Base-by-base conservation (phyloP, 2,888 invertebrate genomes). In the Fragum fragum region DNA sequence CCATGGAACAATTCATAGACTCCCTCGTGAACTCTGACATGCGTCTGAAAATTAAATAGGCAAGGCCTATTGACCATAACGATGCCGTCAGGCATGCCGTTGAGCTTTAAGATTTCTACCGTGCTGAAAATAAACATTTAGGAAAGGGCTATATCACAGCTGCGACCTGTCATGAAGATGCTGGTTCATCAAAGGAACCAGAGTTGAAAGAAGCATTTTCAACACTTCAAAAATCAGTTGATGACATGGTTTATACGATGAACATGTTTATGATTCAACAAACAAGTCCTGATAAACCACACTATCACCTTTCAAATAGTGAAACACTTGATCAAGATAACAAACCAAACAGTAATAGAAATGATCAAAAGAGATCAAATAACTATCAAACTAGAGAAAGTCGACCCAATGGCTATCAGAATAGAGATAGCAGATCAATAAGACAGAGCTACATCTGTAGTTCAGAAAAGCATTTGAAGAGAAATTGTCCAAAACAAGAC, bases 21-120 rank as follows among this genome's bases (percentile, higher is more conserved):
- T n/a, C 72, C 5, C 29, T 57, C 3, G 55, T 55, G 32, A 72
- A 53, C 28, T 72, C 57, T 18, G 72, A 72, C 9, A 72, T 72
- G 36, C 29, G 72, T 36, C 21, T 72, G 32, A 55, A 21, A 39
- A 55, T 57, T 0, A 55, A 57, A 29, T 57, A 72, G 55, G 59
- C 72, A 21, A 55, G 72, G 32, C 72, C 72, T 36, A 6, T 16
- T n/a, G 39, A 57, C 57, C 36, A 57, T 7, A 72, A 57, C 53
- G 72, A 72, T 59, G 72, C 72, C 21, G 72, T 72, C 21, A 29
- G 57, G 21, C 72, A 72, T 72, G 72, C 72, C 5, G 55, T 72
- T 21, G 72, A 72, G 26, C 36, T 72, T 1, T 57, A 72, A 32
- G 72, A 57, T 16, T 72, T 36, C 55, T n/a, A 72, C 57, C 52